Base-by-base conservation (phyloP, 2,797 vertebrate species). In the Lutjanus campechanus region DNA sequence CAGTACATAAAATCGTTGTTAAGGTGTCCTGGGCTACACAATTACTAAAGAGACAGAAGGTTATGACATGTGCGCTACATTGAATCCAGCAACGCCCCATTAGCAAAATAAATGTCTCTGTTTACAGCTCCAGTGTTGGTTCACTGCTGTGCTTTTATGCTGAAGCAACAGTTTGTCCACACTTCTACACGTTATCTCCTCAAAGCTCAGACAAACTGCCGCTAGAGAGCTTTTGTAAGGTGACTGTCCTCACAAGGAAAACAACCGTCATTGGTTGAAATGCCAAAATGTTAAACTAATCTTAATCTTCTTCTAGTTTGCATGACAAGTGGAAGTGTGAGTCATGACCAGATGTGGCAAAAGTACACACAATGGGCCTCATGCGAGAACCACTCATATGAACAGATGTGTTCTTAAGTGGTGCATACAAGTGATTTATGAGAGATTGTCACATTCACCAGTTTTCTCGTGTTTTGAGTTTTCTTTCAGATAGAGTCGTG, bases 111-210 rank as follows among this genome's bases (percentile, higher is more conserved):
- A 25, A 17, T 47, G 20, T 19, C 61, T 46, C n/a, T 47, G 53
- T 25, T 54, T 53, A 22, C 29, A 22, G 65, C 65, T 40, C 17
- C 25, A 8, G 19, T 8, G 25, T 51, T 50, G 46, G 9, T 36
- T 65, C 19, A 40, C 25, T 11, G 1, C 63, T 20, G 7, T 46
- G 8, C n/a, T 29, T 55, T 44, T 25, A 25, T 19, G 19, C 6
- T 49, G 62, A 49, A 64, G 62, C 16, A 49, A 64, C 15, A 25
- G n/a, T 46, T 56, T 68, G 51, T 44, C 40, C 4, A 56, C 53
- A 19, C 20, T 19, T 46, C 41, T 43, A 13, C 29, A 25, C 44
- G 29, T 29, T 29, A 50, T 17, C 20, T 47, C 15, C 6, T 25
- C 43, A 17, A 47, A 11, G 20, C 6, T 25, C 43, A 17, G 47